Evolutionary conservation across 53 echinoderm and acorn worm genomes (phyloP).

Genomic region (Antedon mediterranea): DNA sequence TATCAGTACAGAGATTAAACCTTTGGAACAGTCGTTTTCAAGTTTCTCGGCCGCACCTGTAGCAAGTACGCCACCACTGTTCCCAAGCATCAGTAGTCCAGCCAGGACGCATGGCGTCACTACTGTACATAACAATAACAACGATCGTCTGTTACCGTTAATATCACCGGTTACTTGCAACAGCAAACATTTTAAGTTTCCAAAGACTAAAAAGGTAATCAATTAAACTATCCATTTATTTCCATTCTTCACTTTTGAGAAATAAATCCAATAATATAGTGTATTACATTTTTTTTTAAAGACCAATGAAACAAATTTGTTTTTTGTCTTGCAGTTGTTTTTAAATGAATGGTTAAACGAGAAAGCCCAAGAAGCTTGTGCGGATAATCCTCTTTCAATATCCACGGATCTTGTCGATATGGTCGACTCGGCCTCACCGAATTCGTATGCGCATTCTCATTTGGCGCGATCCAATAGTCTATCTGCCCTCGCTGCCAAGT

Average conservation of each 20-base stretch:
- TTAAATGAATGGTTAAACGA: conserved; percentile 99
- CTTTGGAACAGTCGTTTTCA: background rate
- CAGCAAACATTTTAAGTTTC: conserved; percentile 95
- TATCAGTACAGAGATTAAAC: background rate
- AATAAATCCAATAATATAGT: no score
- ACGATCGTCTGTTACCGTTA: conserved; percentile 1
- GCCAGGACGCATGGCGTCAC: conserved; percentile 6
- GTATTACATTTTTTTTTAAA: no score
- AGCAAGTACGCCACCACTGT: conserved; percentile 17
- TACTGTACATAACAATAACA: background rate
- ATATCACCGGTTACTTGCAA: conserved; percentile 33
- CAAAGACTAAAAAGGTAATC: conserved; percentile 90
- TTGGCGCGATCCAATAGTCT: conserved; percentile 14
- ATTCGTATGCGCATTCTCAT: conserved; percentile 26
- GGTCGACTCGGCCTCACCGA: conserved; percentile 40
- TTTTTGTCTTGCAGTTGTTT: conserved; percentile 46
- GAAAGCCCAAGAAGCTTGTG: conserved; percentile 71
- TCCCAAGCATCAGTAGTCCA: conserved; percentile 2
- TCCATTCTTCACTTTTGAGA: no score
- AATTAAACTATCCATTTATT: background rate
- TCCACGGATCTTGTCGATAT: conserved; percentile 68
- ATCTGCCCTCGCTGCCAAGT: conserved; percentile 18
- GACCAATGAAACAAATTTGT: background rate
- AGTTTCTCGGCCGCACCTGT: background rate
- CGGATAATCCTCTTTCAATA: conserved; percentile 70